Base-by-base conservation (phyloP, 2,888 invertebrate genomes). In the Teleiodes luculella region DNA sequence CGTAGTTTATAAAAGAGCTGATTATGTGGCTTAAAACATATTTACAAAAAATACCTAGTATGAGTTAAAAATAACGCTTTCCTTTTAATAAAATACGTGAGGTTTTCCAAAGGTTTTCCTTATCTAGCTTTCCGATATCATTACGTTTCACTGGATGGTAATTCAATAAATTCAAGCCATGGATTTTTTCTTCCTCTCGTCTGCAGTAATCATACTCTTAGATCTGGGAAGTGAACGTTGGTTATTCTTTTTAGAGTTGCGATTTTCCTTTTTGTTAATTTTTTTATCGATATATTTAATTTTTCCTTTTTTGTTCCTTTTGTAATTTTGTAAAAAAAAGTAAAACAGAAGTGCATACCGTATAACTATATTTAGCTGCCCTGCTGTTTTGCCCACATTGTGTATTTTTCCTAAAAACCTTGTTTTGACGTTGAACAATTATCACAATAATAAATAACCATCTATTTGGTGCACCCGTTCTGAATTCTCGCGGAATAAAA, bases 111-210 rank as follows among this genome's bases (percentile, higher is more conserved):
- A 7, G 43, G n/a, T 43, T 43, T 43, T 43, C 43, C 43, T 43
- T 43, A 43, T 43, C 43, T 24, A 43, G 43, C 43, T 43, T 5
- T 43, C 43, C 43, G 43, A 43, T 46, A 46, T 46, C 46, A 49
- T 49, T 33, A 36, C 37, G 18, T 49, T 49, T 20, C 49, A 49
- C 24, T 37, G n/a, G 37, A 18, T 28, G 35, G 49, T 49, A 37
- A 49, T 37, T 49, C 49, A 49, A 49, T 49, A 49, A 49, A 49
- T 28, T 49, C 37, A 49, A 37, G 36, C 28, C 37, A 14, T 49
- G 35, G 28, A 16, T 28, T 49, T 49, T 49, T 37, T 28, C 28
- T 36, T 28, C 37, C 37, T 46, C 14, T 31, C 30, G 46, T 46
- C 46, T 31, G 14, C 11, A 31, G 11, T 46, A 46, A 46, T 46